phyloP scores from a whole-genome alignment of 2,888 invertebrate genomes.

The Chloroclysta siterata region DNA sequence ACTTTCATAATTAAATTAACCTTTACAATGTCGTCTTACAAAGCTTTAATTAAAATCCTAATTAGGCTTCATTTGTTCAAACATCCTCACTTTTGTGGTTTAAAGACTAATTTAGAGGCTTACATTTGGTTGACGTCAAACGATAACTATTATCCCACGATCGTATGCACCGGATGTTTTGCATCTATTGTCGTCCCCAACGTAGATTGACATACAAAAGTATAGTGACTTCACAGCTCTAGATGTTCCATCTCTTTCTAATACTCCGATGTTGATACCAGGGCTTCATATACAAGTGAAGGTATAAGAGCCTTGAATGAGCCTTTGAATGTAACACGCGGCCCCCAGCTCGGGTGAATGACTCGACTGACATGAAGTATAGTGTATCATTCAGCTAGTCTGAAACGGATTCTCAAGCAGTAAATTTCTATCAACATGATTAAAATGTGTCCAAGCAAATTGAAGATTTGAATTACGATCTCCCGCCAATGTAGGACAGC shows the following conservation, averaged over 20 bases:
- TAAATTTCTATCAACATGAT: slow-evolving; percentile 30
- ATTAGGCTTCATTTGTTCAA: not conserved
- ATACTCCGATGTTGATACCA: slow-evolving; percentile 40
- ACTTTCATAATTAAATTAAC: slow-evolving; percentile 18
- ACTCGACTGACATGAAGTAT: slow-evolving; percentile 46
- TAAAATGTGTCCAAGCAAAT: slow-evolving; percentile 24
- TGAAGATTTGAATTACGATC: slow-evolving; percentile 20
- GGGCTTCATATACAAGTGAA: slow-evolving; percentile 47
- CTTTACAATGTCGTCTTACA: slow-evolving; percentile 6
- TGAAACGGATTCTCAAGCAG: slow-evolving; percentile 23
- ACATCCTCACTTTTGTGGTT: not conserved
- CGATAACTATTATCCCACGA: slow-evolving; percentile 28
- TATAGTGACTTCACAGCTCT: slow-evolving; percentile 31
- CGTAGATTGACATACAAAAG: slow-evolving; percentile 48
- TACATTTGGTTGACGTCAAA: slow-evolving; percentile 18
- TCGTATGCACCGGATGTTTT: slow-evolving; percentile 53
- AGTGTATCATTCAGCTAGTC: slow-evolving; percentile 28
- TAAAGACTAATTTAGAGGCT: not conserved
- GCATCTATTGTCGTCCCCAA: slow-evolving; percentile 50
- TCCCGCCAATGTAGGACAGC: not conserved
- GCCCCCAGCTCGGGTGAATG: slow-evolving; percentile 59
- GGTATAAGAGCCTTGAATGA: slow-evolving; percentile 59
- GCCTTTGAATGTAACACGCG: slow-evolving; percentile 56
- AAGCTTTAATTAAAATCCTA: slow-evolving; percentile 18
- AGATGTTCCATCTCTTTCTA: slow-evolving; percentile 40